Evolutionary conservation across 2,888 invertebrate species (phyloP).

Genomic region (Torymus texanus): DNA sequence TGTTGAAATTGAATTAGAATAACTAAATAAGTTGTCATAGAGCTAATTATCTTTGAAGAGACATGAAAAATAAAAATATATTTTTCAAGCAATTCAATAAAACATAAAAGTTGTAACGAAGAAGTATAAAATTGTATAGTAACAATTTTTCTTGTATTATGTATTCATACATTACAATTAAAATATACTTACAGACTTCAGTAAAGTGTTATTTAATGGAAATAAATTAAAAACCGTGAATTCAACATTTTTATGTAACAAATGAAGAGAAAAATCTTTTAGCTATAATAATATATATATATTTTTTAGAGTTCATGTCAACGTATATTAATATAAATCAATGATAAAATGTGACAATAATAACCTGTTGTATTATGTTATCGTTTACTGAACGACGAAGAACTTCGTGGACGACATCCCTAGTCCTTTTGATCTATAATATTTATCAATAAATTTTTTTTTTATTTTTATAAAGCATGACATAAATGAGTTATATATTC

Average conservation of each 20-base stretch:
- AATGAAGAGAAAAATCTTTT: conserved; percentile 1
- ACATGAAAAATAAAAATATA: too few species aligned
- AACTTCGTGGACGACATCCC: not conserved
- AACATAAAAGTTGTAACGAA: too few species aligned
- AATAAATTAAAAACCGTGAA: conserved; percentile 4
- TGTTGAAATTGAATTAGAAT: conserved; percentile 9
- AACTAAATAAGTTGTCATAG: conserved; percentile 23
- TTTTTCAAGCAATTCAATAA: too few species aligned
- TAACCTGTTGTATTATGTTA: too few species aligned
- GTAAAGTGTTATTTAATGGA: conserved; percentile 5
- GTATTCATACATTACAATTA: not conserved
- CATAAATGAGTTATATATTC: not conserved
- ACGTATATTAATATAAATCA: not conserved
- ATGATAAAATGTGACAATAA: too few species aligned
- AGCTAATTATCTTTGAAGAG: not conserved
- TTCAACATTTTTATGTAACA: conserved; percentile 1
- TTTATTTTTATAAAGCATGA: too few species aligned
- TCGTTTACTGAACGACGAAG: too few species aligned
- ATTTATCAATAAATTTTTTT: not conserved
- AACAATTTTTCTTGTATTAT: not conserved
- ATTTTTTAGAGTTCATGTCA: not conserved
- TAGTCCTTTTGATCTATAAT: conserved; percentile 1
- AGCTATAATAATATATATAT: conserved; percentile 5
- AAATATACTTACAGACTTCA: conserved; percentile 8
- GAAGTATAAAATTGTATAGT: not conserved